Evolutionary conservation across 2,113 vertebrate species (phyloP), one percentile per base, ranked within the genome.

Genomic region (Daboia siamensis): DNA sequence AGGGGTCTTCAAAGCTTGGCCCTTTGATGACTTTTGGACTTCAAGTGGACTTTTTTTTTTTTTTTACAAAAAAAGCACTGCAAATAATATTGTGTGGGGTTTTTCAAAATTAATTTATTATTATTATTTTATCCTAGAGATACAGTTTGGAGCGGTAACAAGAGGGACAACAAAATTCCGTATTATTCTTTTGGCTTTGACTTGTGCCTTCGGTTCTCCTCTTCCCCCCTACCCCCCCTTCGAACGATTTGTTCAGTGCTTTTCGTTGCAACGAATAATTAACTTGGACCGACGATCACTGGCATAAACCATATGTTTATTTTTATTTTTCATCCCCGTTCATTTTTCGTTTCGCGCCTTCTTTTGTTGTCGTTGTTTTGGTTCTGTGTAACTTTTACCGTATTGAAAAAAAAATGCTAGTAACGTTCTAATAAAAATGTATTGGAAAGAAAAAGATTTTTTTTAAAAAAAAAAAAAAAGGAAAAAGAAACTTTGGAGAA

Each of bases 271-370:
- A 74, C n/a, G 17, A 74, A 74, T 74, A 74, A 74, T 74, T 33
- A 74, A 74, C 15, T 74, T 17, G 33, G 69, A 33, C 69, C 33
- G n/a, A 74, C 69, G 8, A 69, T 6, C 33, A 33, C n/a, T 33
- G 5, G 64, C n/a, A 5, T 7, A 0, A 3, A 20, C 17, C 4
- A 5, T 74, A 2, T 8, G 13, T 74, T 17, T 17, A 24, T n/a
- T 33, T 5, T 13, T n/a, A n/a, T 15, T 0, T 5, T 33, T 15
- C 4, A 2, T 74, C 33, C 12, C 4, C 2, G 15, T 3, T 5
- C 5, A 6, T 33, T 33, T 17, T 33, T 6, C 1, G 29, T 17
- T 20, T 56, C 5, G 15, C 3, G 2, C 13, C 33, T 33, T 33
- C n/a, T 74, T 33, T 74, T 17, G 7, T 1, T 51, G 48, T 51